phyloP scores from a whole-genome alignment of 2,888 invertebrate species.

The Octodonta nipae region DNA sequence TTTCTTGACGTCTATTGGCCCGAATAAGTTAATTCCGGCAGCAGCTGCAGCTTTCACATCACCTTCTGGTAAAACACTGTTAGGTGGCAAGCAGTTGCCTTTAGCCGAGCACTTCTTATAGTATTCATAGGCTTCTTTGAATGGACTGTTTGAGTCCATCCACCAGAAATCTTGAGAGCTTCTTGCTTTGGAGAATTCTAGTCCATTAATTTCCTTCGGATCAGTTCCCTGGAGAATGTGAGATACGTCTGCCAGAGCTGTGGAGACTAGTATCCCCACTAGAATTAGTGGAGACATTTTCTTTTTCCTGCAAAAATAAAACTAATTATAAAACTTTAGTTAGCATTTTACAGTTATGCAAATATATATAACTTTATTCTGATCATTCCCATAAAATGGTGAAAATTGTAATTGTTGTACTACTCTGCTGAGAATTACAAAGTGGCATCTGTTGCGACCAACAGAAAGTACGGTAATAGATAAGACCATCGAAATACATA shows the following conservation, averaged over 20 bases:
- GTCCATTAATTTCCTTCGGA: slow-evolving; percentile 20
- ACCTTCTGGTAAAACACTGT: no score
- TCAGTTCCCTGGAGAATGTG: slow-evolving; percentile 16
- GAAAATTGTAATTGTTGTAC: no score
- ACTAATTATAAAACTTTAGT: no score
- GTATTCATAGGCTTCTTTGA: slow-evolving; percentile 37
- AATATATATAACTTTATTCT: no score
- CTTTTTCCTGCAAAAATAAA: no score
- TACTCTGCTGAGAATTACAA: no score
- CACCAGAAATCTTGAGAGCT: slow-evolving; percentile 46
- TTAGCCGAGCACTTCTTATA: slow-evolving; percentile 29
- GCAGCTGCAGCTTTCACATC: background rate
- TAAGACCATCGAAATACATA: no score
- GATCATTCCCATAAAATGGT: no score
- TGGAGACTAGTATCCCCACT: background rate
- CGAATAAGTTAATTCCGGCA: background rate
- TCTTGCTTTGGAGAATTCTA: slow-evolving; percentile 12
- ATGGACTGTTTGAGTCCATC: slow-evolving; percentile 46
- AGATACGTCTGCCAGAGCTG: slow-evolving; percentile 1
- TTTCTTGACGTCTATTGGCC: slow-evolving; percentile 16
- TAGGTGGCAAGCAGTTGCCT: slow-evolving; percentile 18
- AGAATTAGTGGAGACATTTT: background rate
- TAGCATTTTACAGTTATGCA: no score
- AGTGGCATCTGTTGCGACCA: no score
- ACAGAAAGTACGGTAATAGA: no score